Percentiles rank a stretch among this genome's conserved stretches.
These are phyloP conservation scores for Benthosema pterotum DNA, from an alignment of 2,797 vertebrate species.

Conservation along the genomic window DNA sequence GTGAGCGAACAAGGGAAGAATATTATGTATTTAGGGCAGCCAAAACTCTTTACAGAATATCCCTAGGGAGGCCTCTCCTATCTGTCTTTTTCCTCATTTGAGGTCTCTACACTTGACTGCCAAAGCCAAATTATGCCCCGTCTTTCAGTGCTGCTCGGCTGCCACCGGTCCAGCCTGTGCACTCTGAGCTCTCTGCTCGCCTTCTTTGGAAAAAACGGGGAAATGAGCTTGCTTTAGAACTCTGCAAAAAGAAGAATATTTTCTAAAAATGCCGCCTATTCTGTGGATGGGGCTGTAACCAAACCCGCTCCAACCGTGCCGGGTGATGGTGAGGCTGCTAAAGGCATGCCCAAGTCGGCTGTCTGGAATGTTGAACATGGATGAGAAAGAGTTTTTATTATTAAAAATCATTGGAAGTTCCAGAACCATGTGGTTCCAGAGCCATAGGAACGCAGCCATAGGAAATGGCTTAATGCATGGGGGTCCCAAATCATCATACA, in stretches of 20 bases:
- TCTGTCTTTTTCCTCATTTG: conserved; percentile 38
- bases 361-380: background rate
- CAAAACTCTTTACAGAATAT: conserved; percentile 21
- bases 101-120: conserved; percentile 20
- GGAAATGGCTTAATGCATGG: too few species aligned
- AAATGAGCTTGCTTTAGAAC: background rate
- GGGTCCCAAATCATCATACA: too few species aligned
- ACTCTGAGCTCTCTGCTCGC: conserved; percentile 16
- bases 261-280: conserved; percentile 1
- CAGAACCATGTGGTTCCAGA: too few species aligned
- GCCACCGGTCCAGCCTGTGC: background rate
- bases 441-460: too few species aligned
- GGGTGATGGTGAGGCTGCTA: background rate
- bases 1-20: conserved; percentile 22
- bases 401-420: too few species aligned
- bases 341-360: background rate
- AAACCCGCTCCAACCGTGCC: background rate
- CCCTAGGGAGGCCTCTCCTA: conserved; percentile 25
- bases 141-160: conserved; percentile 24
- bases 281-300: background rate
- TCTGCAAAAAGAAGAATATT: background rate
- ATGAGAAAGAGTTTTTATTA: background rate
- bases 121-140: conserved; percentile 27
- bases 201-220: background rate
- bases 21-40: conserved; percentile 52